A percentile compares a stretch with the other conserved stretches of the same genome.
Conservation (phyloP, 2,113 vertebrate species). For the Cyprichromis sp. region DNA sequence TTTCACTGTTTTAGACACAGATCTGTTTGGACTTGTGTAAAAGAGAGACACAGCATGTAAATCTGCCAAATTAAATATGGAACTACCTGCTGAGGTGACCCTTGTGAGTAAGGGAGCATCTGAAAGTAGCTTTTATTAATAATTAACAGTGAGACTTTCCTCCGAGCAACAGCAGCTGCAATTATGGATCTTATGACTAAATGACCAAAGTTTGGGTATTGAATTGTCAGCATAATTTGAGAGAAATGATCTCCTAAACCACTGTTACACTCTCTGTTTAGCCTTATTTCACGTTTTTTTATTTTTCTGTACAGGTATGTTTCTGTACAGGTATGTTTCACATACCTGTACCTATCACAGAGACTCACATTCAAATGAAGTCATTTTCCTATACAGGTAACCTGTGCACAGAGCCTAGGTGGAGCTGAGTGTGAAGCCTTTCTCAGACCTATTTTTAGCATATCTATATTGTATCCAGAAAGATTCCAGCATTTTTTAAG, state of each 20-base stretch:
- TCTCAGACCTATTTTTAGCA: neutral
- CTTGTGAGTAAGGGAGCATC: neutral
- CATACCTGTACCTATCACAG: neutral
- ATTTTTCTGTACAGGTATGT: no score
- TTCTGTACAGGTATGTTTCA: neutral
- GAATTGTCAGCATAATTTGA: neutral
- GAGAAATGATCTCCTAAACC: neutral
- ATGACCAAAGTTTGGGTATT: neutral
- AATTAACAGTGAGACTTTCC: neutral
- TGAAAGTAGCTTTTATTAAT: neutral
- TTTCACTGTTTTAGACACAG: neutral
- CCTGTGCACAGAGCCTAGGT: neutral
- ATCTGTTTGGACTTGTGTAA: neutral
- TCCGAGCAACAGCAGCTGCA: neutral
- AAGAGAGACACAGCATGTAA: neutral
- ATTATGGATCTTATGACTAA: neutral
- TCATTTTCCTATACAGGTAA: neutral
- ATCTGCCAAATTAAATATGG: neutral
- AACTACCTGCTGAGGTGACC: neutral
- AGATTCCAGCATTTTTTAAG: neutral
- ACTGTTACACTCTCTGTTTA: neutral
- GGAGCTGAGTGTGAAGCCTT: neutral
- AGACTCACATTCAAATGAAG: neutral
- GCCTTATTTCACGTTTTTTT: neutral
- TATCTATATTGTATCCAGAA: neutral